Base-by-base conservation (phyloP, 2,888 invertebrate genomes). In the Rhogogaster chlorosoma region DNA sequence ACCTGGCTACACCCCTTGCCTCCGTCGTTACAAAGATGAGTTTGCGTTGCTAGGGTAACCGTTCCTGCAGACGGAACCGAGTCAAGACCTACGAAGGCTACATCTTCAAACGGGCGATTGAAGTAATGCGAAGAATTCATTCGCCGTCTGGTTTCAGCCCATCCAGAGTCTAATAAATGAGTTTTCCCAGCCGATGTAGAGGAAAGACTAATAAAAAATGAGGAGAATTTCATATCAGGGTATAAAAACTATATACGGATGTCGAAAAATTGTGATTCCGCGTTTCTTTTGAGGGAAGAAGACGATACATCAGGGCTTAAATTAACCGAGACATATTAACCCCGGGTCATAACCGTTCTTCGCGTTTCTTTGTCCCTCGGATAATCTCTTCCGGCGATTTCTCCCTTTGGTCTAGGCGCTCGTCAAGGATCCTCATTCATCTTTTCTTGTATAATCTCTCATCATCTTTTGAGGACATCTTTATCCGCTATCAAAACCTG, bases 1-100 rank as follows among this genome's bases (percentile, higher is more conserved):
- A 89, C 89, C 80, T 85, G 84, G 77, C 67, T 67, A 18, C 32
- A 73, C 42, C 15, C 22, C 22, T 9, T 42, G 42, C 22, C 42
- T 73, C 42, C 26, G 73, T 22, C 45, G 12, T 73, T 73, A 29
- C 29, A 32, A 29, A 53, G 29, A 29, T 29, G 77, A n/a, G n/a
- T 18, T 29, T n/a, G 18, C 18, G 53, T 77, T 49, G 49, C 77
- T 32, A 77, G 12, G 67, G 67, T 67, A 32, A 67, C 73, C 73
- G 42, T 73, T 73, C 5, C 73, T 73, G 15, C 32, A 67, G 67
- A 67, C 32, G 32, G 67, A 67, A 67, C 32, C 32, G 12, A 67
- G 29, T 32, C 10, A 67, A 67, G 32, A 26, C 15, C 32, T 5
- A 29, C 32, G 10, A 6, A 29, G 67, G n/a, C n/a, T 53, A 53